phyloP scores from a whole-genome alignment of 2,888 invertebrate species.

The Acronicta leporina region DNA sequence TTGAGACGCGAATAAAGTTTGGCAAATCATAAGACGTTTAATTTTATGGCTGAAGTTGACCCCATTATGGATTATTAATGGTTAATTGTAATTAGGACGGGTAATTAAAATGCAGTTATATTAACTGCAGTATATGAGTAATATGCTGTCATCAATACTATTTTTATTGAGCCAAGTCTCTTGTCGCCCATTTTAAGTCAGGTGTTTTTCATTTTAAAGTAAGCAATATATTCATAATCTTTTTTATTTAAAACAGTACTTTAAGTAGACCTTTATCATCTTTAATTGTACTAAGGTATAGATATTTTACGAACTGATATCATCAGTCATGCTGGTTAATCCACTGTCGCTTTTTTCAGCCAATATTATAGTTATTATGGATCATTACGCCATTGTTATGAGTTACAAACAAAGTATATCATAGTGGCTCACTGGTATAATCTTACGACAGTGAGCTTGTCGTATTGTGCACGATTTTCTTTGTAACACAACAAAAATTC shows the following conservation, averaged over 20 bases:
- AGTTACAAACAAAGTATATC: conserved; percentile 4
- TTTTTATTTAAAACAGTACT: no score
- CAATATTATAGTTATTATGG: not conserved
- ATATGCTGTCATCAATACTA: not conserved
- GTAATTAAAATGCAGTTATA: conserved; percentile 26
- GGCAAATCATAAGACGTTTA: conserved; percentile 23
- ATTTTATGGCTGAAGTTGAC: conserved; percentile 23
- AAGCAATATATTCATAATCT: no score
- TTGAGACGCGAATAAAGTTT: conserved; percentile 14
- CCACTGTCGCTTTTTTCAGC: not conserved
- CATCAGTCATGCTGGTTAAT: not conserved
- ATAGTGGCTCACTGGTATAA: not conserved
- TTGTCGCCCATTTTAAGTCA: no score
- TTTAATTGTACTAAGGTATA: no score
- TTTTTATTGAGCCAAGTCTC: no score
- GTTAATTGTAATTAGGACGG: conserved; percentile 26
- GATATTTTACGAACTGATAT: no score
- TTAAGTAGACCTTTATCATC: no score
- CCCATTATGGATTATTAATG: conserved; percentile 34
- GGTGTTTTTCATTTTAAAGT: no score
- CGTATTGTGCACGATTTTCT: conserved; percentile 20
- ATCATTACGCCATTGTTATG: conserved; percentile 1
- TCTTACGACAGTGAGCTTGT: conserved; percentile 19
- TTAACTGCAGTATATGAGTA: conserved; percentile 6
- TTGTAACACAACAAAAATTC: conserved; percentile 7